These are phyloP conservation scores for Chionis minor DNA, from an alignment of 2,113 vertebrate species.

Conservation along the genomic window DNA sequence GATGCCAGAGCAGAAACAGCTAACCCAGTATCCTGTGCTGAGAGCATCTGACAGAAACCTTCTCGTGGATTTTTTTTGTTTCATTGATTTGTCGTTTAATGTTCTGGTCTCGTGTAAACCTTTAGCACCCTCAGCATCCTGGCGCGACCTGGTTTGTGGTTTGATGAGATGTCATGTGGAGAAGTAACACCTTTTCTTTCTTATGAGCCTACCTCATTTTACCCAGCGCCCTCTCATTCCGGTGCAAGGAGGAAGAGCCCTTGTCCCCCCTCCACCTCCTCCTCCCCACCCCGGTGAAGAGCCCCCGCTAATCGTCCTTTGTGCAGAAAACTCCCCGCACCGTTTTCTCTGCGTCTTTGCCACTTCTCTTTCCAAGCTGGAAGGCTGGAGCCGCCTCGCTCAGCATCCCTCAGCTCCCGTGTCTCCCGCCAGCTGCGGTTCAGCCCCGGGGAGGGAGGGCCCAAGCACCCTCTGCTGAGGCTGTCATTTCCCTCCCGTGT, in stretches of 20 bases:
- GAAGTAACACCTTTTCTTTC: not conserved
- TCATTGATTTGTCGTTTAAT: not conserved
- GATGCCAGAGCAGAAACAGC: not conserved
- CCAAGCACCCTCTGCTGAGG: not conserved
- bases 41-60: not conserved
- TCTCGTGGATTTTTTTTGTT: not conserved
- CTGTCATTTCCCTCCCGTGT: not conserved
- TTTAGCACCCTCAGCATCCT: not conserved
- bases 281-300: not conserved
- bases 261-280: not conserved
- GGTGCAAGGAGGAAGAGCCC: not conserved
- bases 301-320: not conserved
- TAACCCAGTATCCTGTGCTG: not conserved
- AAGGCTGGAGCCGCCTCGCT: not conserved
- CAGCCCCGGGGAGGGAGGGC: not conserved
- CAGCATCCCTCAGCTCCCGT: not conserved
- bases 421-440: not conserved
- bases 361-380: not conserved
- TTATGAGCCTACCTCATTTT: not conserved
- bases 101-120: not conserved
- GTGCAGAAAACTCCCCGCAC: not conserved
- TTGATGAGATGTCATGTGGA: not conserved
- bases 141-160: rapidly evolving
- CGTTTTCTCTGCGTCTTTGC: not conserved
- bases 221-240: not conserved